Evolutionary conservation across 2,888 invertebrate species (phyloP).

Genomic region (Noctua pronuba): DNA sequence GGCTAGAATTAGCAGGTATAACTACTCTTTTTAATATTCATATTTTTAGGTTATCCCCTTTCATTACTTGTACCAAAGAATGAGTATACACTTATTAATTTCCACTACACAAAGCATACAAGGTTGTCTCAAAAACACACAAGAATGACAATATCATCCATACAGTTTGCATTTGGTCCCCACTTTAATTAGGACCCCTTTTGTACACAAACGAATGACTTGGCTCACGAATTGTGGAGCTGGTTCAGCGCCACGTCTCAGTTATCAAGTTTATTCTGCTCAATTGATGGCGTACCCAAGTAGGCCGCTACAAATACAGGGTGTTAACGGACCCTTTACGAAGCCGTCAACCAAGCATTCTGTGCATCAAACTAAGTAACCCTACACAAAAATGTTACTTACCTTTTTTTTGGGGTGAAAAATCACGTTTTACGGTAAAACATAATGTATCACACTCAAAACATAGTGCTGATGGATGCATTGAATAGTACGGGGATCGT

Average conservation of each 20-base stretch:
- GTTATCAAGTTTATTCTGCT: not conserved
- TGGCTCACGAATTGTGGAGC: constrained; percentile 40
- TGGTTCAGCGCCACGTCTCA: not conserved
- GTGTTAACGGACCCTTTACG: too few relatives aligned
- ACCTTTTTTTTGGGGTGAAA: too few relatives aligned
- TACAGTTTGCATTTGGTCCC: constrained; percentile 54
- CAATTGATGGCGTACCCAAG: not conserved
- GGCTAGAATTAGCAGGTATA: too few relatives aligned
- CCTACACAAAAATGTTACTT: too few relatives aligned
- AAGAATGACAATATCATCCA: constrained; percentile 51
- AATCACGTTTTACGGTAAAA: too few relatives aligned
- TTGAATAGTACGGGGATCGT: too few relatives aligned
- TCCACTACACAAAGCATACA: not conserved
- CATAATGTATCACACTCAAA: too few relatives aligned
- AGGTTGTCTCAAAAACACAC: constrained; percentile 17
- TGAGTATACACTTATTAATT: not conserved
- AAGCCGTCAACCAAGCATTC: too few relatives aligned
- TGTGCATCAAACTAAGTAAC: too few relatives aligned
- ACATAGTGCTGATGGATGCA: too few relatives aligned
- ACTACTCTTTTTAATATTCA: too few relatives aligned
- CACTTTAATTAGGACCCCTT: constrained; percentile 65
- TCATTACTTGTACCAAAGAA: not conserved
- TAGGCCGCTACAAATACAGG: not conserved
- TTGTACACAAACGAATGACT: constrained; percentile 39
- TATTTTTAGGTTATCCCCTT: not conserved